Conservation (phyloP, 1,140 invertebrate species). For the Dreissena polymorpha region DNA sequence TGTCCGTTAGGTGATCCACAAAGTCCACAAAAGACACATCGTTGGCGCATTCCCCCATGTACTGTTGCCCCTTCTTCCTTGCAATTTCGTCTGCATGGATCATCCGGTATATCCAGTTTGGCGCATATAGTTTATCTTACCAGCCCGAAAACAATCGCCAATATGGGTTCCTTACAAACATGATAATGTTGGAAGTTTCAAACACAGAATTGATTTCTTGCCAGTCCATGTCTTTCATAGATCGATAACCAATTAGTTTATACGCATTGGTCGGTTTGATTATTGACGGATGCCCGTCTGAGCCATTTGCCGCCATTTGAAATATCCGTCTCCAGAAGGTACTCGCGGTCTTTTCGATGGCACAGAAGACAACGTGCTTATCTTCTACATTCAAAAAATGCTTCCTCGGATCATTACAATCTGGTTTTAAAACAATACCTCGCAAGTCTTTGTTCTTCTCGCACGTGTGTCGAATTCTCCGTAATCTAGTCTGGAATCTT, state of each 20-base stretch:
- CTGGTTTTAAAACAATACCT: no score
- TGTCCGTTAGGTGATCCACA: slow-evolving; percentile 2
- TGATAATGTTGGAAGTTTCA: neutral
- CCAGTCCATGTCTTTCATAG: neutral
- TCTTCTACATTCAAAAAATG: neutral
- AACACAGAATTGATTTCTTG: neutral
- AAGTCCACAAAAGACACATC: slow-evolving; percentile 40
- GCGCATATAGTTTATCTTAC: slow-evolving; percentile 38
- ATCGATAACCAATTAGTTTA: slow-evolving; percentile 1
- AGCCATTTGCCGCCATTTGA: slow-evolving; percentile 10
- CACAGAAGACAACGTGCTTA: slow-evolving; percentile 23
- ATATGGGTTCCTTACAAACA: slow-evolving; percentile 42
- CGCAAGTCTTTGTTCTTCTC: no score
- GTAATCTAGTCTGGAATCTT: no score
- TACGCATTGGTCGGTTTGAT: slow-evolving; percentile 11
- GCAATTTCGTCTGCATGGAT: neutral
- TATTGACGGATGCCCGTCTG: slow-evolving; percentile 1
- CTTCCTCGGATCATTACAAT: neutral
- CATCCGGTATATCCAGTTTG: slow-evolving; percentile 31
- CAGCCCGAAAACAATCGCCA: slow-evolving; percentile 35
- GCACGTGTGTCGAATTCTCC: no score
- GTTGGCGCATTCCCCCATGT: neutral
- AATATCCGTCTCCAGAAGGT: slow-evolving; percentile 43
- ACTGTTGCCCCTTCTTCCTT: neutral
- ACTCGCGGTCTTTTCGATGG: slow-evolving; percentile 46